Conservation (phyloP, 2,888 invertebrate genomes). For the Apamea sordens region DNA sequence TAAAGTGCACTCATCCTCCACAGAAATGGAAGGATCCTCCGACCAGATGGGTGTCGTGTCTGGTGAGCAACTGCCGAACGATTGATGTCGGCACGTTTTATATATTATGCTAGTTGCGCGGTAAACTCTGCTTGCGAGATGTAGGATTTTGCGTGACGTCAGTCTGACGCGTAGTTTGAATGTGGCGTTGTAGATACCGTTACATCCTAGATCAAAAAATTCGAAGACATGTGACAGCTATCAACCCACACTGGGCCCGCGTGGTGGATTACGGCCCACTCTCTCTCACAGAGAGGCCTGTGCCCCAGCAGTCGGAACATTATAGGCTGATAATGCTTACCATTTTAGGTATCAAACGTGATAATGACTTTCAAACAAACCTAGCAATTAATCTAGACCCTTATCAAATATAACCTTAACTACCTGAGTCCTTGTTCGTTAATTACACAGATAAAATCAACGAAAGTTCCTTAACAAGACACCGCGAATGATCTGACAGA, state of each 20-base stretch:
- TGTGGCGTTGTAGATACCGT: too few species aligned
- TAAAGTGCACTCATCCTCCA: too few species aligned
- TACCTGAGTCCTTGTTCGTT: constrained; percentile 60
- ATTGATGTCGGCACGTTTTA: too few species aligned
- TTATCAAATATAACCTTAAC: constrained; percentile 46
- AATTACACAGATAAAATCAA: constrained; percentile 73
- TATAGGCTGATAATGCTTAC: not conserved
- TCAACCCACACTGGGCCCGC: not conserved
- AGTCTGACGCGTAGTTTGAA: too few species aligned
- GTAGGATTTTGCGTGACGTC: too few species aligned
- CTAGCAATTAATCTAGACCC: constrained; percentile 29
- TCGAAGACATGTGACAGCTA: not conserved
- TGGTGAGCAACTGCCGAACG: too few species aligned
- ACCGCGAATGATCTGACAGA: constrained; percentile 68
- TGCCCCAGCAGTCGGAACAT: not conserved
- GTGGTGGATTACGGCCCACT: not conserved
- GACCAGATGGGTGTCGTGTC: too few species aligned
- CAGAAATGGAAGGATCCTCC: too few species aligned
- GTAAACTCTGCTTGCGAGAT: too few species aligned
- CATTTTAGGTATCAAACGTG: not conserved
- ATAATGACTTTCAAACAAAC: constrained; percentile 35
- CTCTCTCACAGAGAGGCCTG: not conserved
- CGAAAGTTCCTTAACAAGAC: constrained; percentile 71
- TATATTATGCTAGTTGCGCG: too few species aligned
- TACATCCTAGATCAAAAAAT: too few species aligned